Base-by-base conservation (phyloP, 1,140 invertebrate genomes). In the Magallana ariakensis region DNA sequence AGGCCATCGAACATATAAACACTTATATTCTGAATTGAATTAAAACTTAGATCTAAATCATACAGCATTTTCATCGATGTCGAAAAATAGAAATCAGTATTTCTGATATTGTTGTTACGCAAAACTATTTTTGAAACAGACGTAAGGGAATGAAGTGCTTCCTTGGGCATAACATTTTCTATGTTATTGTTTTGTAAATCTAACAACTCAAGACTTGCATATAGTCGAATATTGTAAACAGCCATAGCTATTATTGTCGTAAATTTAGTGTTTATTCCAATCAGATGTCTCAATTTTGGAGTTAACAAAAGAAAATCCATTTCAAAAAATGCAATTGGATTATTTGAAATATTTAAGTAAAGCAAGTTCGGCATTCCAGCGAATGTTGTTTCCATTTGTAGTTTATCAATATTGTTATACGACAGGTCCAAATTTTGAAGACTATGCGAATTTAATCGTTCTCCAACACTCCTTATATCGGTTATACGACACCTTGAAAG, bases 111-210 rank as follows among this genome's bases (percentile, higher is more conserved):
- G 83, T 85, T 85, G 58, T 66, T n/a, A 46, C 26, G 22, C 16
- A 85, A 55, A 66, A 56, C 54, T 26, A 80, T 33, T 33, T 57
- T 80, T 19, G 57, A 81, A 9, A 86, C 33, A 26, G 22, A 19
- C 46, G 13, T 57, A 0, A 82, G 54, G n/a, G 19, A 82, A 54
- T 82, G 46, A 8, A 82, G 13, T 19, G 80, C 15, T 56, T 82
- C 22, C 3, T 5, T 2, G 11, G 80, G 54, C 8, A 55, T 9
- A 22, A 82, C 54, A 19, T 9, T 54, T 16, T 55, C 22, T 54
- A 82, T 82, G 16, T 55, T 82, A 22, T 82, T 82, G 80, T 54
- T 55, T n/a, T 26, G 19, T n/a, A 82, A 22, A 82, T 82, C 54
- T 82, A 82, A 7, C n/a, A 55, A 33, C 66, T 75, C 22, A 26